Evolutionary conservation across 2,888 invertebrate genomes (phyloP), one percentile per base, ranked within the genome.

Genomic region (Onthophagus sagittarius): DNA sequence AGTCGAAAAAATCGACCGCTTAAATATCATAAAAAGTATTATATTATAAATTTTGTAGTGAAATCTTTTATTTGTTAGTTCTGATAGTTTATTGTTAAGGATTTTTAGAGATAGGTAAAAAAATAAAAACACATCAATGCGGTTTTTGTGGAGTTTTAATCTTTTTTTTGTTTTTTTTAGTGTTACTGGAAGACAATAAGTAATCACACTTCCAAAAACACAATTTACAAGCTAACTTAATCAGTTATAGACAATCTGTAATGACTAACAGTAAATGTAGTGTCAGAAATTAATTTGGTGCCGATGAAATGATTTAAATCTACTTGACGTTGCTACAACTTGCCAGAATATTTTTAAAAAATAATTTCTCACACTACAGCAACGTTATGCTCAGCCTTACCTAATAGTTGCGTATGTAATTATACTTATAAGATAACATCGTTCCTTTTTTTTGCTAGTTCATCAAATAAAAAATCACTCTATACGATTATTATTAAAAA

Each of bases 161-260:
- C 72, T 73, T 75, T 75, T 73, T 78, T 78, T 75, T 76, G 81
- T 83, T 83, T 83, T 83, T 79, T 82, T 82, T 80, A 78, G 83
- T 83, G 83, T 83, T 80, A 81, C 77, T 83, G 84, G 84, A 84
- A 84, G 84, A 82, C 82, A 81, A 80, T 23, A 80, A 77, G 76
- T 77, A 79, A 77, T 78, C 79, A 80, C 79, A 81, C 80, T 82
- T 81, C 81, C 81, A 80, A 78, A 53, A 82, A 81, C 81, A 81
- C 81, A 79, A 78, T 79, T 80, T 82, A 82, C 76, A 81, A 80
- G 78, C 79, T 82, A 67, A 67, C 67, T 31, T 67, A 67, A 13
- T 67, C 67, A 67, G 67, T 67, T 67, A 67, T 67, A 67, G 31
- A 67, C 67, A 67, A 67, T 31, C 32, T 67, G 67, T 67, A 67